Evolutionary conservation across 2,888 invertebrate species (phyloP).

Genomic region (Dichetophora obliterata): DNA sequence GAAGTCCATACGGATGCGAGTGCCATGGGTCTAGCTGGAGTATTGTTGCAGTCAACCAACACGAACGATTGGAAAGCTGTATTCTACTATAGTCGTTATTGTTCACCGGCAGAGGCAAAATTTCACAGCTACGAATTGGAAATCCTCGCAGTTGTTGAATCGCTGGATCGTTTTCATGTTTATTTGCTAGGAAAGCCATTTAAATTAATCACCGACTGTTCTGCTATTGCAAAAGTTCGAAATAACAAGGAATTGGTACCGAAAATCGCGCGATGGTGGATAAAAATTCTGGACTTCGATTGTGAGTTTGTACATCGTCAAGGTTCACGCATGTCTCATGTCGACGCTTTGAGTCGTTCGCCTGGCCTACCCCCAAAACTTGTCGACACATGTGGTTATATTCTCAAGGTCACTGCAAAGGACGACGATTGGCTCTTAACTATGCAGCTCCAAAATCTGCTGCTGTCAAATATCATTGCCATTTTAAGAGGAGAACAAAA

Average conservation of each 20-base stretch:
- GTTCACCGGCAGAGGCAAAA: no score
- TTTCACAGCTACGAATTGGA: constrained; percentile 45
- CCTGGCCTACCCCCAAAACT: not conserved
- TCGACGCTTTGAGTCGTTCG: not conserved
- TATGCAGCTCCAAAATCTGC: no score
- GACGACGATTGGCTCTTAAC: no score
- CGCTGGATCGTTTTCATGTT: constrained; percentile 58
- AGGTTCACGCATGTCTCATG: not conserved
- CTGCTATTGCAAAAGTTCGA: constrained; percentile 13
- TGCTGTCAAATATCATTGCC: no score
- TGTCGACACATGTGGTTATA: not conserved
- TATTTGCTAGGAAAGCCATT: constrained; percentile 57
- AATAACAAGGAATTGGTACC: constrained; percentile 13
- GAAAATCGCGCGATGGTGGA: constrained; percentile 21
- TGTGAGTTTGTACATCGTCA: not conserved
- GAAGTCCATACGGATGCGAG: constrained; percentile 29
- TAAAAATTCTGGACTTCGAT: not conserved
- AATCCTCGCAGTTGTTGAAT: constrained; percentile 59
- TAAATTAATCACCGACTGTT: constrained; percentile 41
- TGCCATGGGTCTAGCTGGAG: not conserved
- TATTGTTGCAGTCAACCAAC: not conserved
- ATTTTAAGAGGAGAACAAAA: no score
- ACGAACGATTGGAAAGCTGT: not conserved
- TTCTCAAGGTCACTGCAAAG: no score
- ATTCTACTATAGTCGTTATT: not conserved